phyloP scores from a whole-genome alignment of 2,797 vertebrate genomes.

The Lithobates sylvaticus region DNA sequence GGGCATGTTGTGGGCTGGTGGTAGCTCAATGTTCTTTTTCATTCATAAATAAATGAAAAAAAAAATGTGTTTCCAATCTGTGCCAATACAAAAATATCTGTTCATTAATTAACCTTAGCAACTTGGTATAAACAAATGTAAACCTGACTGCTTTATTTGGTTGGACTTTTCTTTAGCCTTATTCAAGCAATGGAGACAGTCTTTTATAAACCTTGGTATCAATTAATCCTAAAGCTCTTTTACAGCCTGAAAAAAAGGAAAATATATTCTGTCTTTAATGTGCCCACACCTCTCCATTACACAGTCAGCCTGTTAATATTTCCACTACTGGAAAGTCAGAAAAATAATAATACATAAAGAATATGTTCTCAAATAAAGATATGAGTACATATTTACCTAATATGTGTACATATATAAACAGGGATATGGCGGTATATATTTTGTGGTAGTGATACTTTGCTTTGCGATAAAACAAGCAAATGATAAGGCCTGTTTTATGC shows the following conservation, averaged over 20 bases:
- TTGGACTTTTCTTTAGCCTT: too few species aligned
- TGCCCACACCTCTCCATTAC: neutral
- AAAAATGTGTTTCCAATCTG: too few species aligned
- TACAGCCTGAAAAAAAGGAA: neutral
- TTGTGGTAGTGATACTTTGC: conserved; percentile 8
- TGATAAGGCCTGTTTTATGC: neutral
- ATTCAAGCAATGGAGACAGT: too few species aligned
- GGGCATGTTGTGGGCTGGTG: too few species aligned
- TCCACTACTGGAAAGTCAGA: conserved; percentile 8
- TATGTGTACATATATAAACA: conserved; percentile 37
- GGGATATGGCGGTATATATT: conserved; percentile 17
- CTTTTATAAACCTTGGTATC: neutral
- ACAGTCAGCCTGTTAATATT: conserved; percentile 25
- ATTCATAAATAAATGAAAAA: too few species aligned
- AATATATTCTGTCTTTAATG: neutral
- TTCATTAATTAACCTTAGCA: too few species aligned
- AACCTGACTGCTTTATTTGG: too few species aligned
- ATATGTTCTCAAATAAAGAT: conserved; percentile 10
- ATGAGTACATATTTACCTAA: conserved; percentile 23
- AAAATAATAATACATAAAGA: conserved; percentile 1
- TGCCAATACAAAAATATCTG: too few species aligned
- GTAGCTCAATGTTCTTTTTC: too few species aligned
- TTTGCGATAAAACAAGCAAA: neutral
- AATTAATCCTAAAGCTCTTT: neutral
- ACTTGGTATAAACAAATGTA: too few species aligned